These are phyloP conservation scores for Pocillopora meandrina DNA, from an alignment of 92 coral and sea anemone species.

Conservation along the genomic window DNA sequence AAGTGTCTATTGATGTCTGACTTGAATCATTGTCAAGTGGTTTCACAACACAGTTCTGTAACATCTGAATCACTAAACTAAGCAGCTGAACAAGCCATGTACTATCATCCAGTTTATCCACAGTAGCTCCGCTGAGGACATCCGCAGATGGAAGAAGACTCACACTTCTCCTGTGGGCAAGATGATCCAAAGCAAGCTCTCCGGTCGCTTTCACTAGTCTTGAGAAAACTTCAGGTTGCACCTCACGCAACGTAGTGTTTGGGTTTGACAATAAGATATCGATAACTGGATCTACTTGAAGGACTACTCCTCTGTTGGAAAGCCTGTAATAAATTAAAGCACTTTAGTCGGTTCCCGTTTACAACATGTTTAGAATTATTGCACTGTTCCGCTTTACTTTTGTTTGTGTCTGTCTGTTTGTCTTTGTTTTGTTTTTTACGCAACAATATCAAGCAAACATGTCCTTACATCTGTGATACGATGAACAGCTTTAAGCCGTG, in stretches of 20 bases:
- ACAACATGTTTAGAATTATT: too few species aligned
- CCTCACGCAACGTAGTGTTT: slow-evolving; percentile 8
- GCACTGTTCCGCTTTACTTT: not conserved
- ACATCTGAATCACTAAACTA: slow-evolving; percentile 49
- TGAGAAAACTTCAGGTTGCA: not conserved
- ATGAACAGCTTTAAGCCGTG: too few species aligned
- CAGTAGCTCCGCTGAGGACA: slow-evolving; percentile 8
- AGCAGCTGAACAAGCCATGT: slow-evolving; percentile 69
- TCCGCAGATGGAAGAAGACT: slow-evolving; percentile 40
- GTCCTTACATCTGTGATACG: too few species aligned
- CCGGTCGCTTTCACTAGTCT: slow-evolving; percentile 11
- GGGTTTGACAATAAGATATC: slow-evolving; percentile 26
- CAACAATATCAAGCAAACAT: too few species aligned
- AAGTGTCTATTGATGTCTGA: not conserved
- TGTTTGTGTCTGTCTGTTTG: not conserved
- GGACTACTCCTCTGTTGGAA: slow-evolving; percentile 15
- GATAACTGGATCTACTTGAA: slow-evolving; percentile 26
- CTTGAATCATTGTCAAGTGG: not conserved
- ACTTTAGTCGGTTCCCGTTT: too few species aligned
- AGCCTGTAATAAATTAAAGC: slow-evolving; percentile 23
- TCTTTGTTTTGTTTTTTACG: too few species aligned
- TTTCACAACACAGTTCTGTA: slow-evolving; percentile 48
- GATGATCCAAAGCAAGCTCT: slow-evolving; percentile 23
- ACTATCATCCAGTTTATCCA: slow-evolving; percentile 57
- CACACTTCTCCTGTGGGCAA: slow-evolving; percentile 13